Conservation (phyloP, 2,888 invertebrate species). For the Allolobophora icterica region DNA sequence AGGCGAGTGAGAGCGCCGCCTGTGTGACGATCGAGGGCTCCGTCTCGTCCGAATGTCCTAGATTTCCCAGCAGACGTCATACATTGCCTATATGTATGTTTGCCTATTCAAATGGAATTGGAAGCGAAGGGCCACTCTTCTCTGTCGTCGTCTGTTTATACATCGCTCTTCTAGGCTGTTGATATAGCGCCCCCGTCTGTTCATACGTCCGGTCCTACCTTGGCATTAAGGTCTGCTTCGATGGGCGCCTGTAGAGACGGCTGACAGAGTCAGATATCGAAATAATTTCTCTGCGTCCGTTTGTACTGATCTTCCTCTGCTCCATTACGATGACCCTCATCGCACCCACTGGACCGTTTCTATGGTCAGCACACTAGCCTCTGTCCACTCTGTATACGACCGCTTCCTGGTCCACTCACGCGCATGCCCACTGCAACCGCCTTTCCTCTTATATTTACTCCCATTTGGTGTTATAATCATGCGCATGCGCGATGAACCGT, state of each 20-base stretch:
- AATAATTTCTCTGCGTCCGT: not conserved
- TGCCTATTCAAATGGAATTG: conserved; percentile 17
- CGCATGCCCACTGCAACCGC: not conserved
- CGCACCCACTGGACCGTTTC: not conserved
- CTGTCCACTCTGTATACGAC: not conserved
- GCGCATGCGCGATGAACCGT: not conserved
- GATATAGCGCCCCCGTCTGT: not conserved
- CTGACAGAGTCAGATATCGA: not conserved
- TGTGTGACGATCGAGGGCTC: not conserved
- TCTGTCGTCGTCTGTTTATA: not conserved
- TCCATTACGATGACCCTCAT: not conserved
- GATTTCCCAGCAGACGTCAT: conserved; percentile 17
- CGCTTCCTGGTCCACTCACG: not conserved
- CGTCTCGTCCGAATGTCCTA: not conserved
- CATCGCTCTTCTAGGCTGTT: not conserved
- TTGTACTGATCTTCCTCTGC: not conserved
- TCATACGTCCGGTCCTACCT: not conserved
- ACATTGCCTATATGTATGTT: not conserved
- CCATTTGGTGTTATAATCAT: conserved; percentile 8
- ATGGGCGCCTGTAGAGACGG: not conserved
- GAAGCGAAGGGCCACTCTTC: not conserved
- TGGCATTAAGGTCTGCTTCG: not conserved
- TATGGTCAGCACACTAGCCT: not conserved
- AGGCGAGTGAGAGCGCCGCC: not conserved
- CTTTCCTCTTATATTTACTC: not conserved